A percentile compares a stretch with the other conserved stretches of the same genome.
Evolutionary conservation across 2,888 invertebrate genomes (phyloP).

Genomic region (Polydrusus cervinus): DNA sequence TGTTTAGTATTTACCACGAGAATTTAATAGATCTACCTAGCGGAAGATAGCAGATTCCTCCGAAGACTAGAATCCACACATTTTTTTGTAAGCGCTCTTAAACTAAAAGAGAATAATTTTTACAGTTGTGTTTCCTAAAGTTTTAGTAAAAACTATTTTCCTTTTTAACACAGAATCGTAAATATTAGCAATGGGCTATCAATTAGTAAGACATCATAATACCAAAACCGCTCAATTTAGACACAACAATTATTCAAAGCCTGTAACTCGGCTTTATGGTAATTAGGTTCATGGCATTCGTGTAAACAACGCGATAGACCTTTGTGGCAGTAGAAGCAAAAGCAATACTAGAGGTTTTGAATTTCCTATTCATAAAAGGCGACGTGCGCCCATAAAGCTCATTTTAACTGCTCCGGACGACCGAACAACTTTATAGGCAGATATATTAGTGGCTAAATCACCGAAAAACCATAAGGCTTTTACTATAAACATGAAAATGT

Average conservation of each 20-base stretch:
- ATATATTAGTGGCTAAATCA: conserved; percentile 50
- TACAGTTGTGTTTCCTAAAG: neutral
- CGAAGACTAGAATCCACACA: no score
- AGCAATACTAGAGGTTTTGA: conserved; percentile 47
- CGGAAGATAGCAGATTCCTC: no score
- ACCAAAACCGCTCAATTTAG: conserved; percentile 42
- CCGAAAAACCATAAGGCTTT: conserved; percentile 52
- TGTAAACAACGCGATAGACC: conserved; percentile 47
- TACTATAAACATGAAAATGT: conserved; percentile 49
- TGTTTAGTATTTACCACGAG: no score
- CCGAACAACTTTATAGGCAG: conserved; percentile 48
- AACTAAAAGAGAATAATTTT: neutral
- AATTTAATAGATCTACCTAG: no score
- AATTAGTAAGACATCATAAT: conserved; percentile 36
- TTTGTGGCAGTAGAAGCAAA: conserved; percentile 44
- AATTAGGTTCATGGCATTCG: conserved; percentile 51
- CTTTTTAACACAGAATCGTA: conserved; percentile 3
- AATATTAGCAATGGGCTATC: conserved; percentile 25
- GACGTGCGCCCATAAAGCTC: conserved; percentile 45
- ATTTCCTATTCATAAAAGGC: conserved; percentile 50
- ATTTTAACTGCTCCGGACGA: conserved; percentile 46
- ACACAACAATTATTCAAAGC: conserved; percentile 41
- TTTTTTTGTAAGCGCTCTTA: no score
- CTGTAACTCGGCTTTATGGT: conserved; percentile 48
- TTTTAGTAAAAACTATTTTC: neutral